Conservation (phyloP, 2,797 vertebrate species). For the Morus bassanus region DNA sequence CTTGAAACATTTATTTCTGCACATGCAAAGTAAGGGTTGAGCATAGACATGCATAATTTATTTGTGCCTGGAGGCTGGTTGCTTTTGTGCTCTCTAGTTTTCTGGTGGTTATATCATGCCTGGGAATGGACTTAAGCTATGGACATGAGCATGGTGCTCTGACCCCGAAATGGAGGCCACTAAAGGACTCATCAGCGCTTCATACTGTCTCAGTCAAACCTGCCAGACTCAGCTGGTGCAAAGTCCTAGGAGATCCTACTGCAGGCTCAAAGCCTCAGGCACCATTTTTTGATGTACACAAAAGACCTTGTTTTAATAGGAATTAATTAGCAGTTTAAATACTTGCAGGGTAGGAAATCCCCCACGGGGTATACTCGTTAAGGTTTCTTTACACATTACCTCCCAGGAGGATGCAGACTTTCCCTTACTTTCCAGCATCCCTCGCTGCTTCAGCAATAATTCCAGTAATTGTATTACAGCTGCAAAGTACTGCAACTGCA, state of each 20-base stretch:
- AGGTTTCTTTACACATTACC: constrained; percentile 53
- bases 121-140: background rate
- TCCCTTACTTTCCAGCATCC: constrained; percentile 29
- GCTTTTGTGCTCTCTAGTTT: background rate
- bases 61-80: background rate
- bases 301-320: constrained; percentile 61
- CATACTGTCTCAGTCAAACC: background rate
- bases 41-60: background rate
- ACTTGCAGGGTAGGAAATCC: constrained; percentile 54
- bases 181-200: background rate
- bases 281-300: constrained; percentile 42
- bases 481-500: background rate
- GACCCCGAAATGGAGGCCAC: background rate
- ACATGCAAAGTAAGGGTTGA: background rate
- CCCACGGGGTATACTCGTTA: constrained; percentile 25
- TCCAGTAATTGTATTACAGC: background rate
- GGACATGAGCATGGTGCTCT: background rate
- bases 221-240: background rate
- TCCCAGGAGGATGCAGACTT: constrained; percentile 56
- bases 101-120: background rate
- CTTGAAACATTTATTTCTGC: background rate
- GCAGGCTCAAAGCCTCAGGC: constrained; percentile 38
- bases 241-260: constrained; percentile 20
- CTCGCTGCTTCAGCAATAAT: constrained; percentile 3
- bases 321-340: constrained; percentile 68